Evolutionary conservation across 2,797 vertebrate genomes (phyloP).

Genomic region (Carcharodon carcharias): DNA sequence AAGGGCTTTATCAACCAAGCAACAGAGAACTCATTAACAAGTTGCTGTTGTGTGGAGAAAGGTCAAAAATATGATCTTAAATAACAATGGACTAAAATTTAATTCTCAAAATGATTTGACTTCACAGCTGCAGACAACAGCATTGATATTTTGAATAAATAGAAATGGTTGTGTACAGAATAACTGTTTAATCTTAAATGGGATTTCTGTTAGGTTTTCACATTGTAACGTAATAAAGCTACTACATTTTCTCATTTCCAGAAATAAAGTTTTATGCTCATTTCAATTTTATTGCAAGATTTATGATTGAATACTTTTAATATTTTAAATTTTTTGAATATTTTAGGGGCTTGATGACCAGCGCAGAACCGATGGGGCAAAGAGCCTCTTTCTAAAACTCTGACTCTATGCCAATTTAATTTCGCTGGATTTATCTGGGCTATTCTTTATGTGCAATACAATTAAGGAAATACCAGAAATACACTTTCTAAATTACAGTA

Average conservation of each 20-base stretch:
- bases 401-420: not conserved
- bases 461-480: not conserved
- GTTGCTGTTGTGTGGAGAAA: not conserved
- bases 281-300: not conserved
- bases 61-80: not conserved
- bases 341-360: no score
- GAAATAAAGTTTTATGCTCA: not conserved
- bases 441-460: not conserved
- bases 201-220: not conserved
- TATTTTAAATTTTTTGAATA: no score
- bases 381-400: no score
- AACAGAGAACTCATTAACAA: not conserved
- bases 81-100: not conserved
- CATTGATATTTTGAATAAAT: not conserved
- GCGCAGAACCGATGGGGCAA: no score
- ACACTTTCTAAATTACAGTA: not conserved
- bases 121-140: not conserved
- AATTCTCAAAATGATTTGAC: not conserved
- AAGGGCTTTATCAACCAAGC: not conserved
- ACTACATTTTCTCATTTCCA: not conserved
- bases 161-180: not conserved
- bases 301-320: not conserved
- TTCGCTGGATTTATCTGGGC: not conserved
- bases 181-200: not conserved
- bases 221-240: not conserved